phyloP scores from a whole-genome alignment of 2,888 invertebrate species.

The Tetanocera ferruginea region DNA sequence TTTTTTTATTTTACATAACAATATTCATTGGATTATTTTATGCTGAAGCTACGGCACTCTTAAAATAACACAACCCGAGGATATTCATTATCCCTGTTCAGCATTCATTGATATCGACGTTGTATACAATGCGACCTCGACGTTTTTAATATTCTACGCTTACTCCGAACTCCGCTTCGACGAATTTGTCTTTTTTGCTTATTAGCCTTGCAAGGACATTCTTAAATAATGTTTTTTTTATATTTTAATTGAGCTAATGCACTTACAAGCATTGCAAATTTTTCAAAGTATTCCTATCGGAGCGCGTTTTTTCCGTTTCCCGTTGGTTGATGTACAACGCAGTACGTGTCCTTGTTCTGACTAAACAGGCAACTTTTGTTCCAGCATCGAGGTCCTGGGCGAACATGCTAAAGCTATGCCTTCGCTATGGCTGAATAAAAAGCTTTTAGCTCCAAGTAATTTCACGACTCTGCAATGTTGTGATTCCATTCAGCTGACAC shows the following conservation, averaged over 20 bases:
- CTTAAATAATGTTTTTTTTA: not conserved
- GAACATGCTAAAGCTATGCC: slow-evolving; percentile 49
- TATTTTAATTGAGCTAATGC: not conserved
- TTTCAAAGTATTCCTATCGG: slow-evolving; percentile 3
- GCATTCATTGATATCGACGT: not conserved
- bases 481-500: slow-evolving; percentile 52
- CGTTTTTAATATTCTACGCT: not conserved
- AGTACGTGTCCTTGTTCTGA: slow-evolving; percentile 69
- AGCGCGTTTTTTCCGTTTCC: slow-evolving; percentile 34
- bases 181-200: not conserved
- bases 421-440: slow-evolving; percentile 44
- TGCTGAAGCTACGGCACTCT: not conserved
- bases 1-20: slow-evolving; percentile 26
- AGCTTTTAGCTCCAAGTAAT: slow-evolving; percentile 48
- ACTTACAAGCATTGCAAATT: not conserved
- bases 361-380: slow-evolving; percentile 59
- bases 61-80: not conserved
- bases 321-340: slow-evolving; percentile 54
- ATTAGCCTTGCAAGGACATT: slow-evolving; percentile 8
- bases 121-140: not conserved
- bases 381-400: slow-evolving; percentile 65
- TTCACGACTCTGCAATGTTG: slow-evolving; percentile 16
- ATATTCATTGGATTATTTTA: not conserved
- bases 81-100: not conserved
- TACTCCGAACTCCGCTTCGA: not conserved